Conservation (phyloP, 2,113 vertebrate genomes). For the Sinocyclocheilus anophthalmus region DNA sequence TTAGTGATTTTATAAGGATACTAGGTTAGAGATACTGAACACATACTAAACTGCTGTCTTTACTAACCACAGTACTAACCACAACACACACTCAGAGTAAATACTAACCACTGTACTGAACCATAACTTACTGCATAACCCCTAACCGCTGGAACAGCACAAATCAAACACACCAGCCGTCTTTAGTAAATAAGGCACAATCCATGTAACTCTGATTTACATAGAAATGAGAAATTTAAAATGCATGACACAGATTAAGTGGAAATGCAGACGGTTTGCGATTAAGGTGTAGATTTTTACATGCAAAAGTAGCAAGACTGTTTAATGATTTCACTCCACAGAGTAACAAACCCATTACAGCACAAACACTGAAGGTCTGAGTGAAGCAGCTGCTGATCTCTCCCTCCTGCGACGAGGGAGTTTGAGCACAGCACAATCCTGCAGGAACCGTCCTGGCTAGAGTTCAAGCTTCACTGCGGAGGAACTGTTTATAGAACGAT, state of each 20-base stretch:
- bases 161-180: too few relatives aligned
- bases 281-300: background rate
- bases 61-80: background rate
- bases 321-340: background rate
- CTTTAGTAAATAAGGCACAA: too few relatives aligned
- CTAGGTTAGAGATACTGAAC: background rate
- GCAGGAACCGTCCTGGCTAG: background rate
- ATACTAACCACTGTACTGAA: background rate
- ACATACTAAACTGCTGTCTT: background rate
- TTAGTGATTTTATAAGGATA: background rate
- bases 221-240: too few relatives aligned
- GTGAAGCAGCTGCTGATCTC: background rate
- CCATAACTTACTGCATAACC: background rate
- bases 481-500: too few relatives aligned
- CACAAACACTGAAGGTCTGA: background rate
- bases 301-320: background rate
- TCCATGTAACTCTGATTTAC: too few relatives aligned
- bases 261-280: too few relatives aligned
- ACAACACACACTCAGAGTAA: background rate
- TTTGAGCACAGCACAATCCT: background rate
- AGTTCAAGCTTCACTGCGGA: constrained; percentile 1
- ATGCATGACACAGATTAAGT: too few relatives aligned
- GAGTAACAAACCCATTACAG: background rate
- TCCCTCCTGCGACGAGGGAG: background rate
- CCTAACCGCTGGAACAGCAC: background rate